These are phyloP conservation scores for Limonius californicus DNA, from an alignment of 1,140 invertebrate species.

Conservation along the genomic window DNA sequence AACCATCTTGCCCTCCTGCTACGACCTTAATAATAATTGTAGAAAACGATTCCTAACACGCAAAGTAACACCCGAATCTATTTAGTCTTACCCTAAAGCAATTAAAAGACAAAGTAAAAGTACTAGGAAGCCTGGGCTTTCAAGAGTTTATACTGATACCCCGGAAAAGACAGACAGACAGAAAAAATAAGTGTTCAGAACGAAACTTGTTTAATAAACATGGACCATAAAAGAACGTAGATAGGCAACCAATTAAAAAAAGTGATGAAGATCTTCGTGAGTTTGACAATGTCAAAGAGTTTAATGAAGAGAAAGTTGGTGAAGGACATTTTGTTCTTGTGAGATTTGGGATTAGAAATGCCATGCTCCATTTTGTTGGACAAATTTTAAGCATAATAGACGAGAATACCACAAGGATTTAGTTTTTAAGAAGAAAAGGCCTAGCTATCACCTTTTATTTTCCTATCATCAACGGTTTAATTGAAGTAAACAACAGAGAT, in stretches of 20 bases:
- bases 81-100: too few species aligned
- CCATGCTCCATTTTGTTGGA: too few species aligned
- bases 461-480: background rate
- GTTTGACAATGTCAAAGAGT: background rate
- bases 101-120: background rate
- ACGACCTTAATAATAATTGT: too few species aligned
- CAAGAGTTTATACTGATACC: background rate
- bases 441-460: constrained; percentile 1
- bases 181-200: background rate
- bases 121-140: background rate
- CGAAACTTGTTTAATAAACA: background rate
- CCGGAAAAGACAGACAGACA: background rate
- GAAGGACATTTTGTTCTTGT: too few species aligned
- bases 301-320: background rate
- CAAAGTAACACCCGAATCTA: too few species aligned
- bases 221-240: background rate
- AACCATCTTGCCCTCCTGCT: too few species aligned
- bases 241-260: background rate
- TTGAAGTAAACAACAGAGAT: background rate
- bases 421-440: background rate
- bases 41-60: too few species aligned
- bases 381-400: background rate
- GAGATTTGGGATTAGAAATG: background rate
- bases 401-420: background rate
- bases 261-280: background rate